phyloP scores from a whole-genome alignment of 2,797 vertebrate species.

The Myiotriccus ornatus region DNA sequence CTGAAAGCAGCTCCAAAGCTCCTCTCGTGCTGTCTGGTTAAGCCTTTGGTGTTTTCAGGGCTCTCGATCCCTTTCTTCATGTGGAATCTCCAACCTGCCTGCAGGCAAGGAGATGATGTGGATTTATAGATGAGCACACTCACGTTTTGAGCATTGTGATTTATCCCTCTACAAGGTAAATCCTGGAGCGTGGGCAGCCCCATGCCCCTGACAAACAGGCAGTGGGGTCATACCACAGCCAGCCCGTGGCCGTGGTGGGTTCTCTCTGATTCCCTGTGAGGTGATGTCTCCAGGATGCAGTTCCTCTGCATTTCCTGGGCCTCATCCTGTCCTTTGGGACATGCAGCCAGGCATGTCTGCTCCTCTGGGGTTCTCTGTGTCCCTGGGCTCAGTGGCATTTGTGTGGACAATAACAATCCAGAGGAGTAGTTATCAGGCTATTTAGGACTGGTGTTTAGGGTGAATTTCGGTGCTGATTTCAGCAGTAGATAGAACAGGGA shows the following conservation, averaged over 20 bases:
- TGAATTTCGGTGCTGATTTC: background rate
- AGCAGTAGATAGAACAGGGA: background rate
- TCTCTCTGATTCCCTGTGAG: fast-evolving
- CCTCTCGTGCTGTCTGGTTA: background rate
- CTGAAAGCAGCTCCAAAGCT: background rate
- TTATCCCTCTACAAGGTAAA: background rate
- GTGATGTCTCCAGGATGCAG: background rate
- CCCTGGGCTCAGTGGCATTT: background rate
- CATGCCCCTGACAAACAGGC: background rate
- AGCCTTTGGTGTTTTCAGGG: background rate
- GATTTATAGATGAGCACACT: background rate
- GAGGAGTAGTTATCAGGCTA: background rate
- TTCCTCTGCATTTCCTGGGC: background rate
- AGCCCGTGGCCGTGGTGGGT: fast-evolving
- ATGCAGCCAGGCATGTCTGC: background rate
- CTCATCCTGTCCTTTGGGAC: background rate
- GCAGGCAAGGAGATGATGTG: background rate
- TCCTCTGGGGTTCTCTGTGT: background rate
- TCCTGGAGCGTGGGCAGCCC: background rate
- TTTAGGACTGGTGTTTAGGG: background rate
- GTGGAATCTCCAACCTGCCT: background rate
- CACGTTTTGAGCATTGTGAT: background rate
- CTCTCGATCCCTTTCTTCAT: background rate
- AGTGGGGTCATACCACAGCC: fast-evolving
- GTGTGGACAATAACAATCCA: background rate